Conservation (phyloP, 53 echinoderm and acorn worm species). For the Holothuria leucospilota region DNA sequence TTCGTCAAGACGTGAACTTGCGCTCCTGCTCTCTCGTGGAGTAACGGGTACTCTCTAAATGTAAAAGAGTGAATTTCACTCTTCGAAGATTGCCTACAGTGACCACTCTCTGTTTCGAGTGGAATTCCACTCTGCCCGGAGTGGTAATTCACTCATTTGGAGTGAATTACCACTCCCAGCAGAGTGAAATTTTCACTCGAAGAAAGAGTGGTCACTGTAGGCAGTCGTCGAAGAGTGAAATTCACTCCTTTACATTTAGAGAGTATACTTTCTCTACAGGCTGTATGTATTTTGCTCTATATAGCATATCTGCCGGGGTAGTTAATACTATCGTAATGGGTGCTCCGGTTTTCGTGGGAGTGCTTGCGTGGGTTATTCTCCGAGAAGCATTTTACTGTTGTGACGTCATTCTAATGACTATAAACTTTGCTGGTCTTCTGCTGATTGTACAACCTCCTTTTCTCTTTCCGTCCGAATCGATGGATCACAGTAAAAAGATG, state of each 20-base stretch:
- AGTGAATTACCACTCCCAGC: too few species aligned
- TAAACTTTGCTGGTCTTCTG: not conserved
- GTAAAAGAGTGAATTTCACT: too few species aligned
- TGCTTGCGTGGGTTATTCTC: constrained; percentile 25
- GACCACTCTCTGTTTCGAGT: too few species aligned
- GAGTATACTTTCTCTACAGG: constrained; percentile 6
- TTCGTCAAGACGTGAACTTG: not conserved
- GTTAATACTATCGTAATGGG: constrained; percentile 33
- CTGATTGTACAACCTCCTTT: constrained; percentile 25
- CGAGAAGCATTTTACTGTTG: not conserved
- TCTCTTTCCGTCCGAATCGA: constrained; percentile 1
- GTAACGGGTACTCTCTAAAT: not conserved
- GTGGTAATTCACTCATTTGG: too few species aligned
- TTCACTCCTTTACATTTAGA: too few species aligned
- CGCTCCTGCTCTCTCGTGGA: constrained; percentile 15
- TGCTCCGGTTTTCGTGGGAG: constrained; percentile 26
- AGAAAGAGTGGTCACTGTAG: too few species aligned
- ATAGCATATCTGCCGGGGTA: constrained; percentile 3
- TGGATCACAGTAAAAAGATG: constrained; percentile 2
- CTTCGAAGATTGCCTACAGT: too few species aligned
- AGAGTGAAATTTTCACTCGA: too few species aligned
- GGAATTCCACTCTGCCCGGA: too few species aligned
- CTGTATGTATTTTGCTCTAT: constrained; percentile 22
- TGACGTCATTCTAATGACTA: not conserved
- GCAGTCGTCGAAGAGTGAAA: too few species aligned